A percentile compares a stretch with the other conserved stretches of the same genome.
phyloP scores from a whole-genome alignment of 2,113 vertebrate genomes.

The Nymphicus hollandicus region DNA sequence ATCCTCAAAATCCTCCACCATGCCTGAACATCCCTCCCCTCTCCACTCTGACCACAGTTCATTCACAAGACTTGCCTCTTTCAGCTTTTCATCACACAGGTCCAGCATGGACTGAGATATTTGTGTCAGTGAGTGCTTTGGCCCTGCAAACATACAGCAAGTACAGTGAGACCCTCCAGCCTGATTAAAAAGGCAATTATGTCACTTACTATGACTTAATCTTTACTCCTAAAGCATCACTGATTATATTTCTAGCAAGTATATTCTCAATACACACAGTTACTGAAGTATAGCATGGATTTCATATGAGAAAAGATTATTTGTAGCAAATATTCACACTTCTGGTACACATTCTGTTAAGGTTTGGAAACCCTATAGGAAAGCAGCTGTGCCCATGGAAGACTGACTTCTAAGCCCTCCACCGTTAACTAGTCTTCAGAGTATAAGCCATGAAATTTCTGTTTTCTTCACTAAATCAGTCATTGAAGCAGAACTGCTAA shows the following conservation, averaged over 20 bases:
- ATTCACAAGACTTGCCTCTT: constrained; percentile 83
- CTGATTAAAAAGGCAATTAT: background rate
- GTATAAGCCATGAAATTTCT: background rate
- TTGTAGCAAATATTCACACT: background rate
- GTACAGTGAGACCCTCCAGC: background rate
- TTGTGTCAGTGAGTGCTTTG: constrained; percentile 95
- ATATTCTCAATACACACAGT: background rate
- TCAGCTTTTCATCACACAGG: constrained; percentile 93
- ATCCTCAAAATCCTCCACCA: background rate
- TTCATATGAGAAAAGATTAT: background rate
- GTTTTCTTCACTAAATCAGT: background rate
- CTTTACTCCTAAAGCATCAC: background rate
- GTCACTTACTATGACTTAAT: background rate
- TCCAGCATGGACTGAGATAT: constrained; percentile 96
- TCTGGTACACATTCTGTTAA: background rate
- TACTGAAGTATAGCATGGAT: background rate
- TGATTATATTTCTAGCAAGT: background rate
- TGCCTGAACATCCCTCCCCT: background rate
- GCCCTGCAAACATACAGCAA: constrained; percentile 77
- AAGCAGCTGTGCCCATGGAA: background rate
- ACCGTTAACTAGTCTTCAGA: background rate
- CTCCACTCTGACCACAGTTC: background rate
- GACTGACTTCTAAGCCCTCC: background rate
- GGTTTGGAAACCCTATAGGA: background rate
- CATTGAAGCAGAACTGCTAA: background rate